These are phyloP conservation scores for Pseudoatta argentina DNA, from an alignment of 1,140 invertebrate species.

Conservation along the genomic window DNA sequence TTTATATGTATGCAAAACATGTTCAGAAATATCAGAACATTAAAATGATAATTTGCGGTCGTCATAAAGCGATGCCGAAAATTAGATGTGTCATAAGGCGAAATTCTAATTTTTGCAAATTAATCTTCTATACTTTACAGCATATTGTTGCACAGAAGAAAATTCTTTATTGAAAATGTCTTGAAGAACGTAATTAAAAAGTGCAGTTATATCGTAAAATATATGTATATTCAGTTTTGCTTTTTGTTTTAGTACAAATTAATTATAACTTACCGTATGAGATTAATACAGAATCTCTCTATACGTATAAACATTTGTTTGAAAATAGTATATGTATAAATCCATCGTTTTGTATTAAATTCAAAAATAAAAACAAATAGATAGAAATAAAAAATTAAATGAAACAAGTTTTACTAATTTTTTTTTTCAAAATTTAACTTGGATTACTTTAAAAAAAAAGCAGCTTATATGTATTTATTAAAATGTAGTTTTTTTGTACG, in stretches of 20 bases:
- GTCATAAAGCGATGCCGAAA: slow-evolving; percentile 12
- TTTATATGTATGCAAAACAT: neutral
- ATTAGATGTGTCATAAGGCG: neutral
- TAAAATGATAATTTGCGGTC: slow-evolving; percentile 26
- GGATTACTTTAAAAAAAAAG: neutral
- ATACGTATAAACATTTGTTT: neutral
- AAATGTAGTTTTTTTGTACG: too few relatives aligned
- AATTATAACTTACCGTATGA: slow-evolving; percentile 5
- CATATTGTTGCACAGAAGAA: neutral
- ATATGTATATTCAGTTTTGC: neutral
- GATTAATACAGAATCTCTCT: slow-evolving; percentile 24
- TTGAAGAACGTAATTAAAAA: neutral
- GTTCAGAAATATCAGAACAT: neutral
- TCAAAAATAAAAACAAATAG: neutral
- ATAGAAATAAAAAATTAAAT: neutral
- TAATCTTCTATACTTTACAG: slow-evolving; percentile 8
- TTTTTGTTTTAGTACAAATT: neutral
- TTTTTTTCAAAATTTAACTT: neutral
- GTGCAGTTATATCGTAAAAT: neutral
- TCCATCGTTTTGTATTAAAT: neutral
- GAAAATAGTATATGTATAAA: neutral
- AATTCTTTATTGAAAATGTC: neutral
- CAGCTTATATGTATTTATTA: neutral
- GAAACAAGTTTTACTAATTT: neutral
- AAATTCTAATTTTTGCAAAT: slow-evolving; percentile 33